Evolutionary conservation across 2,113 vertebrate genomes (phyloP).

Genomic region (Antechinus flavipes): DNA sequence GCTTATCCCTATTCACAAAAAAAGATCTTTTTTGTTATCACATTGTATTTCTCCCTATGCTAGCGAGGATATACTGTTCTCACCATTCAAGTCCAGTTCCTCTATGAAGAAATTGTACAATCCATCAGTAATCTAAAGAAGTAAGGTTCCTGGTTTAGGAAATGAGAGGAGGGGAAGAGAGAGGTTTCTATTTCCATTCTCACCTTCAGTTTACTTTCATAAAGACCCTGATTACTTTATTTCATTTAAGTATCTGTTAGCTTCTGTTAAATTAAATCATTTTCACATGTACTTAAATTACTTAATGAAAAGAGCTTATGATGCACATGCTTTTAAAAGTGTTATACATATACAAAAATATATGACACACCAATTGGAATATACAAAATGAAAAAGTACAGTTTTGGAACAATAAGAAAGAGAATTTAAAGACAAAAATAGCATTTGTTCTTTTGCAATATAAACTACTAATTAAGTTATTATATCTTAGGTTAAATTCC

Average conservation of each 20-base stretch:
- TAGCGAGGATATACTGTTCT: background rate
- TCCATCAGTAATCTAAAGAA: background rate
- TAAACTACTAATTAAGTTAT: background rate
- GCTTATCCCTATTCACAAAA: background rate
- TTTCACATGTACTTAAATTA: background rate
- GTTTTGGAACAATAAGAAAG: background rate
- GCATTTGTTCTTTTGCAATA: slow-evolving; percentile 38
- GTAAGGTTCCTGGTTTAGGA: background rate
- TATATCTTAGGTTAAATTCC: background rate
- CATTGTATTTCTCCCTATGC: background rate
- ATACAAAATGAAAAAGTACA: background rate
- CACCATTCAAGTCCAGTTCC: background rate
- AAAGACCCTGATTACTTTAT: background rate
- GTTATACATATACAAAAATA: background rate
- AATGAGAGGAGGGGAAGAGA: background rate
- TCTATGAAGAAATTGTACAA: background rate
- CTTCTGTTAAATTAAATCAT: background rate
- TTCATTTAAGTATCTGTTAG: background rate
- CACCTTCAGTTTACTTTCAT: background rate
- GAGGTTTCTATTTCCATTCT: slow-evolving; percentile 36
- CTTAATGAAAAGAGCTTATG: background rate
- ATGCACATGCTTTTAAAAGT: background rate
- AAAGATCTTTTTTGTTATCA: too few relatives aligned
- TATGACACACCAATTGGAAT: background rate
- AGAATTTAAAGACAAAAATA: background rate